phyloP scores from a whole-genome alignment of 2,888 invertebrate genomes.

The Odontothrips loti region DNA sequence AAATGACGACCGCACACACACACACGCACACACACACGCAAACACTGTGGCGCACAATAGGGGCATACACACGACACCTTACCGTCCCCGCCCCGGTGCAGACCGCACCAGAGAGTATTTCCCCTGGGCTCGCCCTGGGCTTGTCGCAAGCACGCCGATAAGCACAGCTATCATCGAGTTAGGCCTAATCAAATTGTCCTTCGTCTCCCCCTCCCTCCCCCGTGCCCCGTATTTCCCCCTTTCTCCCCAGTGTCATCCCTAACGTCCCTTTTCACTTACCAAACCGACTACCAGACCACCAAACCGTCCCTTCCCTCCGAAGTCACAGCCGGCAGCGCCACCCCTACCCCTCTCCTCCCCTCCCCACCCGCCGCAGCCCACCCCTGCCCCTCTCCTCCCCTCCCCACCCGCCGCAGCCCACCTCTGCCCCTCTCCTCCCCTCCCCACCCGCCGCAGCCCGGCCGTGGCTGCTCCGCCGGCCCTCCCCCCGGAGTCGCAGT shows the following conservation, averaged over 20 bases:
- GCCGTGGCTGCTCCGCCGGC: background rate
- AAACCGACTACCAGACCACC: background rate
- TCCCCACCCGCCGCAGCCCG: background rate
- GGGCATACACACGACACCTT: no score
- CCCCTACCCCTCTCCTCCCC: background rate
- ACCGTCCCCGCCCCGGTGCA: no score
- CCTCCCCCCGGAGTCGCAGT: no score
- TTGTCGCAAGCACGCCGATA: background rate
- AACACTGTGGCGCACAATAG: no score
- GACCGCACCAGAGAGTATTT: background rate
- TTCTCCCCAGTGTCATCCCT: background rate
- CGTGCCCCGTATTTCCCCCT: background rate
- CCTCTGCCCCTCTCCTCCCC: background rate
- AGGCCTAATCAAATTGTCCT: constrained; percentile 19
- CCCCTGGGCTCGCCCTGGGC: background rate
- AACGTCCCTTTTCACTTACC: background rate
- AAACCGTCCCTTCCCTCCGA: background rate
- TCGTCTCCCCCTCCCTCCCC: background rate
- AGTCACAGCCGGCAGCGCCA: background rate
- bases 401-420: background rate
- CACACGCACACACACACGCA: no score
- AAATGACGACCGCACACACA: no score
- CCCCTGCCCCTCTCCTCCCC: background rate
- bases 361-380: background rate
- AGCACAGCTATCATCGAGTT: constrained; percentile 20